Conservation (phyloP, 2,888 invertebrate species). For the Selenia dentaria region DNA sequence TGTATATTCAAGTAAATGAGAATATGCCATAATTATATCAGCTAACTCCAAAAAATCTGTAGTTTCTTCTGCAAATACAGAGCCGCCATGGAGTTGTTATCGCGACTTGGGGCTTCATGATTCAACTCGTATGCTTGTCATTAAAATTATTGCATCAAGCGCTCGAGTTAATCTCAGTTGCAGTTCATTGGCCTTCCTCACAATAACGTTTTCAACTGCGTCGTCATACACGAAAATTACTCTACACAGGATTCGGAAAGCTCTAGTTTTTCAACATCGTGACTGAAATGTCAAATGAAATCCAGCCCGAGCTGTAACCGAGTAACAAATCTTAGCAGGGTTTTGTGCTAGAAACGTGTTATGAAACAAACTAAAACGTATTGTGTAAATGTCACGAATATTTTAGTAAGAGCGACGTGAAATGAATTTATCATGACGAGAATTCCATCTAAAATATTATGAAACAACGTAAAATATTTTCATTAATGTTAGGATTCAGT, state of each 20-base stretch:
- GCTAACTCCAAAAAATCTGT: too few relatives aligned
- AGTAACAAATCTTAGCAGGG: slow-evolving; percentile 7
- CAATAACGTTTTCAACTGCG: slow-evolving; percentile 20
- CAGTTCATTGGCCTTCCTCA: slow-evolving; percentile 23
- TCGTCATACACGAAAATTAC: slow-evolving; percentile 26
- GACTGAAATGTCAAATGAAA: slow-evolving; percentile 24
- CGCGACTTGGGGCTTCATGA: too few relatives aligned
- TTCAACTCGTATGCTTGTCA: too few relatives aligned
- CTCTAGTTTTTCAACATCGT: slow-evolving; percentile 23
- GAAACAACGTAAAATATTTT: not conserved
- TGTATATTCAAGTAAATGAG: too few relatives aligned
- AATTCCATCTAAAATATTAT: not conserved
- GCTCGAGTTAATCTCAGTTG: slow-evolving; percentile 14
- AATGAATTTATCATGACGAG: not conserved
- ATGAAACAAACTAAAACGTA: slow-evolving; percentile 1
- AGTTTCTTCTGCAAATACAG: too few relatives aligned
- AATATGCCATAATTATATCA: too few relatives aligned
- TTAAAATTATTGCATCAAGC: too few relatives aligned
- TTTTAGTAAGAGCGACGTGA: slow-evolving; percentile 2
- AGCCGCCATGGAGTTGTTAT: too few relatives aligned
- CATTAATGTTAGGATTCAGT: too few relatives aligned
- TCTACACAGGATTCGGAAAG: slow-evolving; percentile 25
- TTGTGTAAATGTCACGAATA: slow-evolving; percentile 9
- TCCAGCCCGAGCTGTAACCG: slow-evolving; percentile 6
- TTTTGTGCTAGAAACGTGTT: not conserved